phyloP scores from a whole-genome alignment of 2,797 vertebrate species.

The Heliangelus exortis region DNA sequence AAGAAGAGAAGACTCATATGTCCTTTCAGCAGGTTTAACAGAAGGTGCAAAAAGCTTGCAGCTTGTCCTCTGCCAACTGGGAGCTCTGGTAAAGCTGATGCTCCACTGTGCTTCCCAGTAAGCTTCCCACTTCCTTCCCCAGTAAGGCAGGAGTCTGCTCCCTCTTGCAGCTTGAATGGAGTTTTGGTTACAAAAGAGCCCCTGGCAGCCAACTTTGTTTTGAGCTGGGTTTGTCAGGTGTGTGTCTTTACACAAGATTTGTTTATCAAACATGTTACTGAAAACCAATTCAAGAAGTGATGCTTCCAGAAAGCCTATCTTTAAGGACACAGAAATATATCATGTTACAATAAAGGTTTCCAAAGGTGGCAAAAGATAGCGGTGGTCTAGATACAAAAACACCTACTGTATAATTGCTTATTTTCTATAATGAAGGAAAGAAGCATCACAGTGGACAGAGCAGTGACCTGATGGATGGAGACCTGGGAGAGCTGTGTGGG shows the following conservation, averaged over 20 bases:
- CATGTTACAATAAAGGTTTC: slow-evolving; percentile 18
- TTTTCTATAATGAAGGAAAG: not conserved
- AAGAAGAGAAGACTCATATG: not conserved
- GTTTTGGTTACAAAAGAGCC: not conserved
- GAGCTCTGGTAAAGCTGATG: not conserved
- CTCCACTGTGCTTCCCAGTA: not conserved
- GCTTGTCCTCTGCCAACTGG: not conserved
- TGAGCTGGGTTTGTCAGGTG: not conserved
- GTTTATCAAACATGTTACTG: slow-evolving; percentile 22
- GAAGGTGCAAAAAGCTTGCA: slow-evolving; percentile 1
- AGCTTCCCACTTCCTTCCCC: not conserved
- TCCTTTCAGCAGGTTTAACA: not conserved
- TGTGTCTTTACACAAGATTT: not conserved
- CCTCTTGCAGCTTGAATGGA: not conserved
- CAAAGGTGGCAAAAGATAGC: slow-evolving; percentile 12
- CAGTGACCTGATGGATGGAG: not conserved
- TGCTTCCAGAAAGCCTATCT: not conserved
- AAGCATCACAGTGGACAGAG: not conserved
- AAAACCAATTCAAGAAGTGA: not conserved
- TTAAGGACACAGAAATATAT: not conserved
- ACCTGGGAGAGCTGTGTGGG: rapidly evolving
- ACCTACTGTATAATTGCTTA: not conserved
- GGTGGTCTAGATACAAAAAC: slow-evolving; percentile 35
- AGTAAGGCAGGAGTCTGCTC: not conserved
- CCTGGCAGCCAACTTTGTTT: slow-evolving; percentile 4